Evolutionary conservation across 2,797 vertebrate species (phyloP), one percentile per base, ranked within the genome.

Genomic region (Mormyrops attenuatus): DNA sequence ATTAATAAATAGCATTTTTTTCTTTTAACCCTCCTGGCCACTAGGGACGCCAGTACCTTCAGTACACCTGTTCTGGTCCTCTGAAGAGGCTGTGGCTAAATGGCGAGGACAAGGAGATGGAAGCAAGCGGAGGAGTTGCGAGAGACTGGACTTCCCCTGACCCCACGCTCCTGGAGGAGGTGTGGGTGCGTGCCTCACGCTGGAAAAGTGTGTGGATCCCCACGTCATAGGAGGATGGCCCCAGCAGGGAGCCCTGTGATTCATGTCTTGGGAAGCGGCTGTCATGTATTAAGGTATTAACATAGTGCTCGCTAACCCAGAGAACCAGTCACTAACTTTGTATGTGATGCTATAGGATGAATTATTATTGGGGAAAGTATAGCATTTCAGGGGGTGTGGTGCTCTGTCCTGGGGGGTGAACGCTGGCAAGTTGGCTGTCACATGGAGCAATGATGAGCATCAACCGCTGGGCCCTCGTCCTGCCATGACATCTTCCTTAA

Each of bases 121-220:
- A 53, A 20, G 66, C 8, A 63, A 77, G 41, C 3, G 11, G 88
- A 2, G 87, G 88, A 0, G 89, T 30, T 2, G 90, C 26, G 17
- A 89, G 0, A 2, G 92, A 93, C 90, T 96, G 96, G 95, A 85
- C 92, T 57, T 90, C 0, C 80, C 90, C 90, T 89, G 90, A 91
- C 52, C 88, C 93, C 3, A 89, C 92, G 0, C 77, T 95, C 17
- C 88, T 96, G 90, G 96, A 97, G 41, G 95, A 96, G 49, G 90
- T 94, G 92, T 96, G 96, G 96, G 95, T 94, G 49, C 93, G 93
- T 0, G 93, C 94, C 0, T 94, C 95, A 3, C 95, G 95, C 93
- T 97, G 96, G 96, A 96, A 96, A 92, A 96, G 93, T n/a, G 92
- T 97, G 11, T 97, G 96, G 96, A 96, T 96, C 88, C 96, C 96